phyloP scores from a whole-genome alignment of 2,888 invertebrate species.

The Pristionchus maxplancki region DNA sequence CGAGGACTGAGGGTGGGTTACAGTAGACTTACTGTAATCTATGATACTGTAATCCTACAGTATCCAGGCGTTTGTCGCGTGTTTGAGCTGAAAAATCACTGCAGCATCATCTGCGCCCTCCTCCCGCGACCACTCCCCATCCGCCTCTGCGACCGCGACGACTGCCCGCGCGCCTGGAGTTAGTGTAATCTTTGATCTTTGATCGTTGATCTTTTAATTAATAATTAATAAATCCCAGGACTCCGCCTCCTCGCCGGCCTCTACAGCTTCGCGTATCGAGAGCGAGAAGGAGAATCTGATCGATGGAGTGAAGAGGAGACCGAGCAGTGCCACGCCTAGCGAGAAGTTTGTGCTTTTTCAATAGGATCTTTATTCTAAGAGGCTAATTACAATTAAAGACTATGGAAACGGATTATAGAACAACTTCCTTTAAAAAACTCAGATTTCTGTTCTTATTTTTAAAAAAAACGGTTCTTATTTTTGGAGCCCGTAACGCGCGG shows the following conservation, averaged over 20 bases:
- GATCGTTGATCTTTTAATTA: not conserved
- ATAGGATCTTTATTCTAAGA: too few species aligned
- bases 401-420: too few species aligned
- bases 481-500: too few species aligned
- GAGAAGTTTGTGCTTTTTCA: not conserved
- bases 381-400: too few species aligned
- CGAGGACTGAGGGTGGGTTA: not conserved
- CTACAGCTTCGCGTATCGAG: not conserved
- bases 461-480: too few species aligned
- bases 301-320: not conserved
- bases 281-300: slow-evolving; percentile 24
- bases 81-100: too few species aligned
- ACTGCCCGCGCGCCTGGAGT: not conserved
- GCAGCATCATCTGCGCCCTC: not conserved
- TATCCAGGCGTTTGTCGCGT: too few species aligned
- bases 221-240: not conserved
- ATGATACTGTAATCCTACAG: too few species aligned
- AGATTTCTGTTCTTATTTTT: too few species aligned
- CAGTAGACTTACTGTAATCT: not conserved
- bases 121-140: not conserved
- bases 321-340: slow-evolving; percentile 38
- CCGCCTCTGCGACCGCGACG: not conserved
- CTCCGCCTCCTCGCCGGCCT: not conserved
- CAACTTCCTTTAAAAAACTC: too few species aligned
- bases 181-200: not conserved